Conservation (phyloP, 1,140 invertebrate genomes). For the Zaprionus ghesquierei region DNA sequence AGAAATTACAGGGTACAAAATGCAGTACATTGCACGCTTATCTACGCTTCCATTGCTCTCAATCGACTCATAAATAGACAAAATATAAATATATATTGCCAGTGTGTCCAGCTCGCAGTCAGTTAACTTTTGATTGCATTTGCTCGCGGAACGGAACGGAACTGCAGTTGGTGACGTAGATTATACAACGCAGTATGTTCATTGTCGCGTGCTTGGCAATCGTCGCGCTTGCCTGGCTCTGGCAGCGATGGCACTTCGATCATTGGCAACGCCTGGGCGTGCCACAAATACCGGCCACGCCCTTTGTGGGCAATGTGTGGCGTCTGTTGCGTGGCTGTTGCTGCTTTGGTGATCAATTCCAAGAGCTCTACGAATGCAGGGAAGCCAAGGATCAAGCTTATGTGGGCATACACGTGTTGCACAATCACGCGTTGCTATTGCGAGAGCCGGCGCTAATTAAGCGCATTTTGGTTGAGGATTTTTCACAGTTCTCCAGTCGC, state of each 20-base stretch:
- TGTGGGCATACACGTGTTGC: conserved; percentile 82
- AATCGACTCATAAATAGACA: neutral
- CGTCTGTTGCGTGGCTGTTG: conserved; percentile 45
- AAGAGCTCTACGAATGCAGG: conserved; percentile 38
- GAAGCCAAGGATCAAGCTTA: conserved; percentile 41
- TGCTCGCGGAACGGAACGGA: neutral
- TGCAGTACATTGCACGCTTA: neutral
- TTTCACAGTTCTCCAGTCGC: conserved; percentile 70
- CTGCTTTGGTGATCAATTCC: conserved; percentile 65
- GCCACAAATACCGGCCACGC: conserved; percentile 39
- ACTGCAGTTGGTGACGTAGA: neutral
- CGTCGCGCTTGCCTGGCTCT: conserved; percentile 37
- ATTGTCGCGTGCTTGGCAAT: neutral
- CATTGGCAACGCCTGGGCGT: conserved; percentile 51
- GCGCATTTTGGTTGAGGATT: conserved; percentile 83
- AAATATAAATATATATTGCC: neutral
- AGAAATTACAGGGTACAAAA: neutral
- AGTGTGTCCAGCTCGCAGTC: neutral
- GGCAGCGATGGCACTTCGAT: conserved; percentile 52
- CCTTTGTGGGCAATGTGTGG: conserved; percentile 71
- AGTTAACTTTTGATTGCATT: conserved; percentile 3
- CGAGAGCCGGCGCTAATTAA: conserved; percentile 84
- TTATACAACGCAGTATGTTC: neutral
- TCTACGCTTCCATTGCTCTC: neutral
- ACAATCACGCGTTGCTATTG: conserved; percentile 83